phyloP scores from a whole-genome alignment of 2,888 invertebrate species.

The Spilarctia lutea region DNA sequence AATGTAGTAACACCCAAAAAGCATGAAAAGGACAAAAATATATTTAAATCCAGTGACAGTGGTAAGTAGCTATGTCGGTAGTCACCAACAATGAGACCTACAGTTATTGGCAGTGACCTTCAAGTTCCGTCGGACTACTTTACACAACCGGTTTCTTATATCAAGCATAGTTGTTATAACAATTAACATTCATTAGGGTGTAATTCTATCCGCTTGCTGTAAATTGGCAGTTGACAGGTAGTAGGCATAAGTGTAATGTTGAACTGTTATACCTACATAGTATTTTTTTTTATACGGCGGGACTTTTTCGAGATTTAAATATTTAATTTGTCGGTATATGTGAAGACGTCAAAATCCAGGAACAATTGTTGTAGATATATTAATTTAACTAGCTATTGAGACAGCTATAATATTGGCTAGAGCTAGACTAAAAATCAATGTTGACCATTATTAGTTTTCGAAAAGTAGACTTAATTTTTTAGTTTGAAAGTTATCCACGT shows the following conservation, averaged over 20 bases:
- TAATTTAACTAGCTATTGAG: too few relatives aligned
- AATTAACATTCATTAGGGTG: constrained; percentile 32
- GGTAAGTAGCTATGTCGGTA: neutral
- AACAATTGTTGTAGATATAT: too few relatives aligned
- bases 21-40: constrained; percentile 2
- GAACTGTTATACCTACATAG: neutral
- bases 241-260: neutral
- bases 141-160: constrained; percentile 31
- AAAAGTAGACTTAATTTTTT: too few relatives aligned
- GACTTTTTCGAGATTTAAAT: too few relatives aligned
- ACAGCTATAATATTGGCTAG: too few relatives aligned
- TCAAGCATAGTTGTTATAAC: constrained; percentile 5
- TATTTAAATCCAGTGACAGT: neutral
- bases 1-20: neutral
- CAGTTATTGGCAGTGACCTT: constrained; percentile 29
- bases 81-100: constrained; percentile 10
- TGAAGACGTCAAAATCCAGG: too few relatives aligned
- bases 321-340: too few relatives aligned
- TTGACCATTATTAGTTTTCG: too few relatives aligned
- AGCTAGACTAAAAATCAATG: too few relatives aligned
- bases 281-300: too few relatives aligned
- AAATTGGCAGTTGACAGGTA: constrained; percentile 33
- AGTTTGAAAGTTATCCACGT: too few relatives aligned
- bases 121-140: constrained; percentile 15
- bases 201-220: constrained; percentile 27